Percentiles rank a stretch among this genome's conserved stretches.
phyloP scores from a whole-genome alignment of 1,140 invertebrate genomes.

The Idris sp. region DNA sequence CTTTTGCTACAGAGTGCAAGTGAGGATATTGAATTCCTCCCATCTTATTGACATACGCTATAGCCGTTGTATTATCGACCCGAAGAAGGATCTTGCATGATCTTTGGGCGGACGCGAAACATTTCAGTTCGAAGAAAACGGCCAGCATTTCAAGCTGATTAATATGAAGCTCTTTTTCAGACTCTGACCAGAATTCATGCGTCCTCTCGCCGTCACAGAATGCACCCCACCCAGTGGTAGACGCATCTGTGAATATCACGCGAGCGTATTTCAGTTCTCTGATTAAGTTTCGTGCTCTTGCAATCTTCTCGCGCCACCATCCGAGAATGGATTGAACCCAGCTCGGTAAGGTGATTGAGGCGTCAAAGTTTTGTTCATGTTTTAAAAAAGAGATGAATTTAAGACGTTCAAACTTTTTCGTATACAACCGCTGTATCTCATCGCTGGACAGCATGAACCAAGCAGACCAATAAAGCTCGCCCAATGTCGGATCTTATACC shows the following conservation, averaged over 20 bases:
- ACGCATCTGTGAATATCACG: not conserved
- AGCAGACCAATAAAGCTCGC: too few species aligned
- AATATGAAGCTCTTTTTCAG: not conserved
- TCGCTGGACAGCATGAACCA: too few species aligned
- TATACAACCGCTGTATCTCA: too few species aligned
- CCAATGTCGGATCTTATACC: too few species aligned
- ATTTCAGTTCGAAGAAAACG: not conserved
- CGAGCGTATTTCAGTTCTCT: not conserved
- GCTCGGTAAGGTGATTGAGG: not conserved
- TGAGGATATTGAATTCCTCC: not conserved
- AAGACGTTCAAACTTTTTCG: too few species aligned
- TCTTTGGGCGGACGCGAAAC: not conserved
- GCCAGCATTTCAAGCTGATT: not conserved
- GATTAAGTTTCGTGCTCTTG: not conserved
- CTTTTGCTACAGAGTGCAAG: not conserved
- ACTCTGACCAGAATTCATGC: not conserved
- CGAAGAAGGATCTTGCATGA: not conserved
- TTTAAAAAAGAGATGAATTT: not conserved
- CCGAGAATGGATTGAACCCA: not conserved
- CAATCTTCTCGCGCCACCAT: not conserved
- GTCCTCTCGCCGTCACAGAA: not conserved
- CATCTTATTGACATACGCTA: conserved; percentile 1
- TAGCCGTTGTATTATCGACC: conserved; percentile 1
- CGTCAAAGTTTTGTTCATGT: not conserved
- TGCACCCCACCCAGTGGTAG: not conserved